Conservation (phyloP, 2,797 vertebrate genomes). For the Diglossa cyanea region DNA sequence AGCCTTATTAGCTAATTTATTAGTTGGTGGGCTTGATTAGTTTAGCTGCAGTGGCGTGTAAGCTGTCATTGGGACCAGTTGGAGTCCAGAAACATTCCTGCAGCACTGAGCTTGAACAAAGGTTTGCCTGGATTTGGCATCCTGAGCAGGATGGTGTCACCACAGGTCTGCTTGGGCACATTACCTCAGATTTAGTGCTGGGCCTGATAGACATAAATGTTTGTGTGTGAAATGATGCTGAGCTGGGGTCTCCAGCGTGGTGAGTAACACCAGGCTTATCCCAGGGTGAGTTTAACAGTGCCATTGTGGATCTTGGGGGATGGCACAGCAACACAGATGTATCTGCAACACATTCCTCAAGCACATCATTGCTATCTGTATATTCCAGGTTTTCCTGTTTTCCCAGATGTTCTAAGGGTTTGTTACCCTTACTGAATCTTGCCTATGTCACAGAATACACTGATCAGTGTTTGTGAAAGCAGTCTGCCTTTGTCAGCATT, state of each 20-base stretch:
- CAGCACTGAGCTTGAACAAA: neutral
- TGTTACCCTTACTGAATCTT: neutral
- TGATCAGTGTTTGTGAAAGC: neutral
- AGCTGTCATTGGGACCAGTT: neutral
- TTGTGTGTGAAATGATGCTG: neutral
- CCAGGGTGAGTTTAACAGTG: neutral
- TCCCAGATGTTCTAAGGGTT: neutral
- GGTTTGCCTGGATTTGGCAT: neutral
- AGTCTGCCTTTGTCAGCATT: neutral
- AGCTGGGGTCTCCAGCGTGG: neutral
- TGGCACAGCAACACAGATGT: neutral
- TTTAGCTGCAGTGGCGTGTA: neutral
- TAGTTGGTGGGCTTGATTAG: neutral
- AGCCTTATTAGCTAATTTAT: neutral
- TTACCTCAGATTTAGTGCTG: neutral
- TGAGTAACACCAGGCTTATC: neutral
- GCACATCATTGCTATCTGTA: neutral
- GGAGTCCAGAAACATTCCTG: neutral
- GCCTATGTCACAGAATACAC: neutral
- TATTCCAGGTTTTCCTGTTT: neutral
- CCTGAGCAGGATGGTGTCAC: neutral
- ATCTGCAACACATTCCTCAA: neutral
- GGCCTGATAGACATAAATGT: neutral
- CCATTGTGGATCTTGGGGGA: neutral
- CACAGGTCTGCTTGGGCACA: neutral